Percentiles rank a stretch among this genome's conserved stretches.
phyloP scores from a whole-genome alignment of 2,113 vertebrate species.

The Misgurnus mizolepis region DNA sequence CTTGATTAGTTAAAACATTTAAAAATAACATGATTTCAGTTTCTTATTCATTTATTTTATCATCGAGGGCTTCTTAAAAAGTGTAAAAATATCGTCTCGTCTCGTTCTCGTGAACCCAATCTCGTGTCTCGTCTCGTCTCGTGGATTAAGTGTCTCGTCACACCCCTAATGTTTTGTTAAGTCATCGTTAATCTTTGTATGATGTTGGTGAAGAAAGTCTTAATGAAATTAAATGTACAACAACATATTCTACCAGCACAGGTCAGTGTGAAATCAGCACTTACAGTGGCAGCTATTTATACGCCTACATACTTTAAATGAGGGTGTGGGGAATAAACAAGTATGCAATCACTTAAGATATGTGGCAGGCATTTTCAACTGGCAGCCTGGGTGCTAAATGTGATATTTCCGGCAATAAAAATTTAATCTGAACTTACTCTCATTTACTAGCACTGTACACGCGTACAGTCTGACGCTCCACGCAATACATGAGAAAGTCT shows the following conservation, averaged over 20 bases:
- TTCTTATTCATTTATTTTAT: too few relatives aligned
- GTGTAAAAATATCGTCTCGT: too few relatives aligned
- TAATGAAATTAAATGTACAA: background rate
- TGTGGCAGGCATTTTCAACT: background rate
- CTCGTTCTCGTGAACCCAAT: too few relatives aligned
- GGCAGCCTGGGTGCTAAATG: background rate
- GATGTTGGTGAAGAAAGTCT: background rate
- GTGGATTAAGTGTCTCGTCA: too few relatives aligned
- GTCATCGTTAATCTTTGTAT: background rate
- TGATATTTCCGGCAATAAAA: background rate
- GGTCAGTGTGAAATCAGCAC: conserved; percentile 28
- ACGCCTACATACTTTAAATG: conserved; percentile 26
- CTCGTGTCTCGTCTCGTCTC: too few relatives aligned
- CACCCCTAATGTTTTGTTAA: too few relatives aligned
- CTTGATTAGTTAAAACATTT: too few relatives aligned
- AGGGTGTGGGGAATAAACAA: conserved; percentile 30
- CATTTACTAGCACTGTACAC: background rate
- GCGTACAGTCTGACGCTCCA: too few relatives aligned
- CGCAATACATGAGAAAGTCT: too few relatives aligned
- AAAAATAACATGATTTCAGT: too few relatives aligned
- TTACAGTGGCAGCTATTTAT: conserved; percentile 44
- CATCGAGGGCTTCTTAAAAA: too few relatives aligned
- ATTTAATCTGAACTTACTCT: background rate
- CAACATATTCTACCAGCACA: conserved; percentile 35
- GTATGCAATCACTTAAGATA: background rate